Percentiles rank a stretch among this genome's conserved stretches.
These are phyloP conservation scores for Phyllostomus discolor DNA, from an alignment of 2,113 vertebrate species.

Conservation along the genomic window DNA sequence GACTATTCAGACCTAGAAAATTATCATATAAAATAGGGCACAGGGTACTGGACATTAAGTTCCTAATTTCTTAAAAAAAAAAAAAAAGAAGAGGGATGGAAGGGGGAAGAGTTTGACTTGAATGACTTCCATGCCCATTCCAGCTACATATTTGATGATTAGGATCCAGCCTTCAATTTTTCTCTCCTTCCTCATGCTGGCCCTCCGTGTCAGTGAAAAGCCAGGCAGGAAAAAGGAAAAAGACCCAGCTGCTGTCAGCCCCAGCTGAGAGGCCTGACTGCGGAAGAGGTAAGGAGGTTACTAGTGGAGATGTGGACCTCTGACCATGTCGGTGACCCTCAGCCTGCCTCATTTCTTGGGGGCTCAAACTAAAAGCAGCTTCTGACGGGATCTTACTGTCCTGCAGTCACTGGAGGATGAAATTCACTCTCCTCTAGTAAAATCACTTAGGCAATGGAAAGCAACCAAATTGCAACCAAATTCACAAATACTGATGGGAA, in stretches of 20 bases:
- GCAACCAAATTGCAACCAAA: not conserved
- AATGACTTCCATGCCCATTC: not conserved
- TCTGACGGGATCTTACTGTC: not conserved
- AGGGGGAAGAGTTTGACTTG: not conserved
- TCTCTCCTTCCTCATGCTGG: not conserved
- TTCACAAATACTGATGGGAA: slow-evolving; percentile 25
- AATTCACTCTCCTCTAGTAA: slow-evolving; percentile 25
- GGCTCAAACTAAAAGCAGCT: not conserved
- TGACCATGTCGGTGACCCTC: not conserved
- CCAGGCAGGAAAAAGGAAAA: not conserved
- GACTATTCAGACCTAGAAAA: not conserved
- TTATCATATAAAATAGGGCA: not conserved
- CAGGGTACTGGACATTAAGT: not conserved
- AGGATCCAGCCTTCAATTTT: not conserved
- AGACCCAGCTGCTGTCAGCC: not conserved
- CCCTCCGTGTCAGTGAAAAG: slow-evolving; percentile 3
- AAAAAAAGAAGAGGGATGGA: not conserved
- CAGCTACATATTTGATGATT: not conserved
- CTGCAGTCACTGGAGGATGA: not conserved
- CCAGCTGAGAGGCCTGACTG: not conserved
- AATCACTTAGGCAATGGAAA: slow-evolving; percentile 12
- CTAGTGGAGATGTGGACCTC: not conserved
- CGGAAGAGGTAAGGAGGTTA: not conserved
- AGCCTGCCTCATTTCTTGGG: not conserved
- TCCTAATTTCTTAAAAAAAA: not conserved